These are phyloP conservation scores for Cyanistes caeruleus DNA, from an alignment of 2,113 vertebrate species.

Conservation along the genomic window DNA sequence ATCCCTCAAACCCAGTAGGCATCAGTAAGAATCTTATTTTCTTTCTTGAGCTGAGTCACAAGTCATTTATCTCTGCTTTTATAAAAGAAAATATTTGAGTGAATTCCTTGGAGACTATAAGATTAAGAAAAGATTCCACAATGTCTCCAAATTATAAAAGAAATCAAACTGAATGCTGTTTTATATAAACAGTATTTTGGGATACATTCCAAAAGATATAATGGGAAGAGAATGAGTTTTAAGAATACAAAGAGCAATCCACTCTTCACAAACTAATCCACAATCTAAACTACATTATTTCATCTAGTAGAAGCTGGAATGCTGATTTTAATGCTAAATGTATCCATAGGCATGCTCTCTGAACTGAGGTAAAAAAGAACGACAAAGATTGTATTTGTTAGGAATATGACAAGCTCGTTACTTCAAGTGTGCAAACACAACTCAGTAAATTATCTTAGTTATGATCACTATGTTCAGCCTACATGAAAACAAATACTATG, in stretches of 20 bases:
- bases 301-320: not conserved
- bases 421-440: not conserved
- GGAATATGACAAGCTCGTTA: not conserved
- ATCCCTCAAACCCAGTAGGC: not conserved
- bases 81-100: not conserved
- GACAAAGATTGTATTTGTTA: not conserved
- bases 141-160: not conserved
- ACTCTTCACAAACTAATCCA: not conserved
- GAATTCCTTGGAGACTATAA: slow-evolving; percentile 13
- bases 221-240: not conserved
- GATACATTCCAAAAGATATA: slow-evolving; percentile 2
- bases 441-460: not conserved
- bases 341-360: not conserved
- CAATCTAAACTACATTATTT: not conserved
- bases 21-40: not conserved
- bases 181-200: not conserved
- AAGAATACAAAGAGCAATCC: not conserved
- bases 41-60: not conserved
- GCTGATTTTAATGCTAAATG: not conserved
- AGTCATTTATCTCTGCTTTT: not conserved
- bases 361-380: not conserved
- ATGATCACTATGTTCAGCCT: not conserved
- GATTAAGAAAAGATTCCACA: slow-evolving; percentile 40
- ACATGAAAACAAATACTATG: not conserved
- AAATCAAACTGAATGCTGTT: not conserved